A percentile compares a stretch with the other conserved stretches of the same genome.
Conservation (phyloP, 1,140 invertebrate species). For the Hyphantria cunea region DNA sequence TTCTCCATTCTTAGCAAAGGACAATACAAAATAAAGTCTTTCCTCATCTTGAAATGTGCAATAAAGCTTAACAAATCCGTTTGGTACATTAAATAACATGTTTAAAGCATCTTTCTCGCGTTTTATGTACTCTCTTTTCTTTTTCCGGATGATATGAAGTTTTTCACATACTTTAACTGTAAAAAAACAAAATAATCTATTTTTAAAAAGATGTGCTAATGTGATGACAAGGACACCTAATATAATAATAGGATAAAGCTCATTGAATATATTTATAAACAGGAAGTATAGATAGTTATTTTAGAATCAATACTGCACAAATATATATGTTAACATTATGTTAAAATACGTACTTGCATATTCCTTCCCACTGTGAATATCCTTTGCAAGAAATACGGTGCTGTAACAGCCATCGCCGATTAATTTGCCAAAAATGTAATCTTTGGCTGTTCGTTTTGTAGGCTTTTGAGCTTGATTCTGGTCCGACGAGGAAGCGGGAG, state of each 20-base stretch:
- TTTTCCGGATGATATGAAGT: constrained; percentile 94
- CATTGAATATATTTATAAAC: no score
- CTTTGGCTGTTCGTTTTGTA: constrained; percentile 89
- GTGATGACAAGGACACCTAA: no score
- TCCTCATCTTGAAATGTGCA: constrained; percentile 98
- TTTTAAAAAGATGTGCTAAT: no score
- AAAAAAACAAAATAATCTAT: constrained; percentile 64
- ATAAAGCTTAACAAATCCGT: constrained; percentile 96
- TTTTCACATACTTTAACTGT: constrained; percentile 98
- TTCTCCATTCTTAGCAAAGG: constrained; percentile 97
- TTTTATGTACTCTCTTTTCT: constrained; percentile 96
- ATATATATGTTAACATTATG: background rate
- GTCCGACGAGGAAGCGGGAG: constrained; percentile 59
- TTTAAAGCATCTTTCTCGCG: constrained; percentile 95
- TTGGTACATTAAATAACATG: constrained; percentile 85
- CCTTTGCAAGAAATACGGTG: constrained; percentile 96
- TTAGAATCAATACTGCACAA: background rate
- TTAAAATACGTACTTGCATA: constrained; percentile 92
- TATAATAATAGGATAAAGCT: no score
- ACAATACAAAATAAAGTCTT: constrained; percentile 97
- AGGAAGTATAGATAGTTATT: no score
- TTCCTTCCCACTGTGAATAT: constrained; percentile 93
- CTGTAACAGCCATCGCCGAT: constrained; percentile 98
- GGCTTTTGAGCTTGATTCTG: constrained; percentile 73
- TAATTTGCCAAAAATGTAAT: constrained; percentile 97